Percentiles rank a stretch among this genome's conserved stretches.
phyloP scores from a whole-genome alignment of 2,113 vertebrate species.

The Pyrgilauda ruficollis region DNA sequence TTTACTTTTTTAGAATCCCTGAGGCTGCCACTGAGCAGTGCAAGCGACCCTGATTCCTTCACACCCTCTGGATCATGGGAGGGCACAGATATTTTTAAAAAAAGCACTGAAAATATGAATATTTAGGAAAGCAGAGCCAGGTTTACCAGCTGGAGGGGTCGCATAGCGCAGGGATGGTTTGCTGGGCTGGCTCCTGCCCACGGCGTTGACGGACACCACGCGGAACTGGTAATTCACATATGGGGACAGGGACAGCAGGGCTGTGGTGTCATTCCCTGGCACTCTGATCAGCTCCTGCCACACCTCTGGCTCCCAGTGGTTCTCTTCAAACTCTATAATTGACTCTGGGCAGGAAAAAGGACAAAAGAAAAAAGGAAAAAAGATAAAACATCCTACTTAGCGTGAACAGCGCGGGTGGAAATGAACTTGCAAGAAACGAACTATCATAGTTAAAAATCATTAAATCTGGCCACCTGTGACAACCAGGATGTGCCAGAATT shows the following conservation, averaged over 20 bases:
- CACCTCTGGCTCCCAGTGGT: slow-evolving; percentile 78
- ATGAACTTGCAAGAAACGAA: neutral
- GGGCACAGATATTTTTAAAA: neutral
- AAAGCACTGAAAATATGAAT: accelerated
- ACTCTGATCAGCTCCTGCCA: slow-evolving; percentile 84
- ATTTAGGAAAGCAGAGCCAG: neutral
- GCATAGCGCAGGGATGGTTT: slow-evolving; percentile 78
- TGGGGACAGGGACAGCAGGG: slow-evolving; percentile 76
- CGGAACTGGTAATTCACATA: slow-evolving; percentile 87
- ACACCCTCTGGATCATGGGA: neutral
- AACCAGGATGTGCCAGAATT: neutral
- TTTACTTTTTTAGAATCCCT: neutral
- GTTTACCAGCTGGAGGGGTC: slow-evolving; percentile 84
- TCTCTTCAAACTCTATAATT: slow-evolving; percentile 89
- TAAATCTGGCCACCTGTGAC: neutral
- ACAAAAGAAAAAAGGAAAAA: neutral
- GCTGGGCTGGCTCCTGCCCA: slow-evolving; percentile 84
- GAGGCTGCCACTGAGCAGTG: accelerated
- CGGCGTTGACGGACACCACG: slow-evolving; percentile 78
- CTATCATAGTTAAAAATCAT: neutral
- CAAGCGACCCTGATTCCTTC: neutral
- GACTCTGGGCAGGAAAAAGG: slow-evolving; percentile 75
- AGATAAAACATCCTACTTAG: too few species aligned
- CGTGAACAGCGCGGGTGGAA: accelerated
- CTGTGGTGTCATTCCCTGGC: slow-evolving; percentile 74